Evolutionary conservation across 2,888 invertebrate species (phyloP), one percentile per base, ranked within the genome.

Genomic region (Venusia cambrica): DNA sequence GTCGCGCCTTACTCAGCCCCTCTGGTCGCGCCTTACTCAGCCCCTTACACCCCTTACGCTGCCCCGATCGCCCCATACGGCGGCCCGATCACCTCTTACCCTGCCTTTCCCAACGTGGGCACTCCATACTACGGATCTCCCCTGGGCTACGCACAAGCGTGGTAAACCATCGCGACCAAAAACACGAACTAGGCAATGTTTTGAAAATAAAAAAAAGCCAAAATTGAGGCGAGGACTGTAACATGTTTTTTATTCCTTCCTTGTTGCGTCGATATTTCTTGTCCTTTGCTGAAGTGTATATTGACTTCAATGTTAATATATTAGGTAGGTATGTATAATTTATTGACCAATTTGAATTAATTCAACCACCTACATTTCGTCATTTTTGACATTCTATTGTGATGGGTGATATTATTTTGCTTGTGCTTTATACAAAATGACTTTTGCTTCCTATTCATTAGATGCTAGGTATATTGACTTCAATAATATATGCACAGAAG

Each of bases 1-100:
- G 16, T 29, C 4, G 39, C 22, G n/a, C n/a, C n/a, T n/a, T n/a
- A n/a, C n/a, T n/a, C n/a, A 50, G 70, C 45, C 9, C 57, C 64
- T 4, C 51, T 52, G 22, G 16, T 29, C 4, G 39, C 22, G 30
- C 48, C n/a, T n/a, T n/a, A n/a, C n/a, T n/a, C 47, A 46, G 30
- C 48, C 16, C 5, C 11, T 1, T 21, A 4, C 10, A 2, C 20
- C 2, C 5, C 26, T 27, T 24, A 13, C 24, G 7, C 34, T 4
- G 13, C 21, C 8, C 24, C 28, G 0, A 19, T 10, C 3, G 28
- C 15, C 5, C 17, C 37, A 8, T 34, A 38, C 28, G 12, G 16
- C 13, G 37, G 30, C 13, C 28, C 38, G 1, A 11, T n/a, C 11
- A 11, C 21, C 16, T 14, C 12, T 2, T 35, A 35, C 35, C 28